Percentiles rank a stretch among this genome's conserved stretches.
Conservation (phyloP, 2,888 invertebrate genomes). For the Drosophila lacicola region DNA sequence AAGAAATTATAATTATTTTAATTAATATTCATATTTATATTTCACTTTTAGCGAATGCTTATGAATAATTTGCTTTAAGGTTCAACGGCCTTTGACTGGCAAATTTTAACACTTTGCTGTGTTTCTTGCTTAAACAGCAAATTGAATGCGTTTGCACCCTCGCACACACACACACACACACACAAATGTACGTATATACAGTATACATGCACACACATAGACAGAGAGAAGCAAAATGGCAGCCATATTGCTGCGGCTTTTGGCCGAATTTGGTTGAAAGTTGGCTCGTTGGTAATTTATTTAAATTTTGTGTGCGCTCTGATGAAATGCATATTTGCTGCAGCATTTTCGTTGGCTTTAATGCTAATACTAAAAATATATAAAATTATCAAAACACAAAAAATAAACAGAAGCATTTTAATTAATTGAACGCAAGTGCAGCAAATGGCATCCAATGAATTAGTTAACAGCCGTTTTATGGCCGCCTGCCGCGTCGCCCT, state of each 20-base stretch:
- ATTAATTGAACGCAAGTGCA: conserved; percentile 48
- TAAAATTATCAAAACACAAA: conserved; percentile 1
- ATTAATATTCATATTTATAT: conserved; percentile 18
- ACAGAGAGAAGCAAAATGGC: conserved; percentile 40
- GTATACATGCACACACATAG: background rate
- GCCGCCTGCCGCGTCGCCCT: background rate
- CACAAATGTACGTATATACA: background rate
- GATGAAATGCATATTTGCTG: conserved; percentile 36
- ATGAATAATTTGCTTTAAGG: conserved; percentile 33
- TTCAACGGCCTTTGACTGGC: conserved; percentile 36
- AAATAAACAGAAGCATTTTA: conserved; percentile 23
- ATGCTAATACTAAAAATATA: conserved; percentile 8
- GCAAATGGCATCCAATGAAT: conserved; percentile 60
- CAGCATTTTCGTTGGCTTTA: conserved; percentile 27
- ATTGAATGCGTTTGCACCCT: conserved; percentile 6
- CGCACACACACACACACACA: background rate
- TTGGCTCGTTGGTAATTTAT: conserved; percentile 37
- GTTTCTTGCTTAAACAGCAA: conserved; percentile 12
- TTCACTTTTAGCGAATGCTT: conserved; percentile 2
- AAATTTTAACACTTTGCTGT: conserved; percentile 17
- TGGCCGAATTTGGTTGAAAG: conserved; percentile 10
- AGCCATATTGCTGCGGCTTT: conserved; percentile 20
- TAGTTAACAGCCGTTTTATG: conserved; percentile 36
- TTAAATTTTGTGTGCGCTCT: conserved; percentile 34
- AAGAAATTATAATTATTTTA: conserved; percentile 3